Evolutionary conservation across 2,888 invertebrate species (phyloP).

Genomic region (Drosophila cognata): DNA sequence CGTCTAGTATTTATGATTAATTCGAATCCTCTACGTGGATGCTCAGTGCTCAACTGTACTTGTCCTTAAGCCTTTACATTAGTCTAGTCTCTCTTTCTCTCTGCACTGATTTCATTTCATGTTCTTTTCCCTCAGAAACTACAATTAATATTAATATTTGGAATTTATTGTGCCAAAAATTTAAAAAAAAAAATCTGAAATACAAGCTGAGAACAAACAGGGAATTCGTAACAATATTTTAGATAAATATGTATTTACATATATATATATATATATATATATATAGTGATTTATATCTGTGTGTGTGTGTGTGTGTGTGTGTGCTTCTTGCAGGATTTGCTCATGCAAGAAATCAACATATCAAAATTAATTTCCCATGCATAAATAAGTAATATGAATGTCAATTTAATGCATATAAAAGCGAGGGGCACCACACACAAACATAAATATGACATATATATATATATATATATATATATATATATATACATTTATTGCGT

Average conservation of each 20-base stretch:
- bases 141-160: background rate
- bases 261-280: background rate
- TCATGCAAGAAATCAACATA: slow-evolving; percentile 79
- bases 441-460: slow-evolving; percentile 30
- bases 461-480: slow-evolving; percentile 13
- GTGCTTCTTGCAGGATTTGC: slow-evolving; percentile 47
- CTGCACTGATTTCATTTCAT: background rate
- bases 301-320: slow-evolving; percentile 9
- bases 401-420: slow-evolving; percentile 71
- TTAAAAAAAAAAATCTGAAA: background rate
- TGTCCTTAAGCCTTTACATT: background rate
- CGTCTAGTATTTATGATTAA: background rate
- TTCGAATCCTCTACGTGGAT: background rate
- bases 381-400: slow-evolving; percentile 78
- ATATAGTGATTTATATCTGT: background rate
- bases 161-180: background rate
- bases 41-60: background rate
- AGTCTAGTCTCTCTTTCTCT: background rate
- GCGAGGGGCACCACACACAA: slow-evolving; percentile 16
- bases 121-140: background rate
- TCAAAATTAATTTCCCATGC: slow-evolving; percentile 79
- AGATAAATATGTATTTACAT: background rate
- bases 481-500: slow-evolving; percentile 12
- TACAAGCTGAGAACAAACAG: background rate
- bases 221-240: background rate